A percentile compares a stretch with the other conserved stretches of the same genome.
Conservation (phyloP, 2,113 vertebrate species). For the Seriola dumerili region DNA sequence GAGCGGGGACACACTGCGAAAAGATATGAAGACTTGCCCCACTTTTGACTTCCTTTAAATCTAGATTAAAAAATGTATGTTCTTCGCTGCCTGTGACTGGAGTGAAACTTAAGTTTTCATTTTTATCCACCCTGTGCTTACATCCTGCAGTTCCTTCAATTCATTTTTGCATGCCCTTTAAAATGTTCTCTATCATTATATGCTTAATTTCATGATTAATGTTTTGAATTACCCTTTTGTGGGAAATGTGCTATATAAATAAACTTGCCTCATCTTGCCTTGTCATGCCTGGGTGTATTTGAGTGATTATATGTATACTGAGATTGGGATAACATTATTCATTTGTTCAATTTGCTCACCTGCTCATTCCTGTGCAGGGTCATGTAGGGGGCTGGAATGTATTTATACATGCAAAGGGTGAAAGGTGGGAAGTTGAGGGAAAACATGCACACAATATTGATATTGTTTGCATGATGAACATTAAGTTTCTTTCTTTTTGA, state of each 20-base stretch:
- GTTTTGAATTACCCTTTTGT: not conserved
- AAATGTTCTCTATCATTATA: not conserved
- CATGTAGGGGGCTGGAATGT: not conserved
- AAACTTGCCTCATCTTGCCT: constrained; percentile 25
- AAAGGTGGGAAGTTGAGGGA: not conserved
- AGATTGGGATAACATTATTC: constrained; percentile 8
- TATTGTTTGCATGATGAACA: not conserved
- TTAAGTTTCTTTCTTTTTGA: not conserved
- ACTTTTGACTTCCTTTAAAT: not conserved
- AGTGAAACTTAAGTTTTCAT: not conserved
- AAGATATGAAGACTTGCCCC: not conserved
- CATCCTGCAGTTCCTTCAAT: not conserved
- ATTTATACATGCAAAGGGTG: not conserved
- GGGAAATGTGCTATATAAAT: not conserved
- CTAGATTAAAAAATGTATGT: not conserved
- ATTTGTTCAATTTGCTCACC: constrained; percentile 24
- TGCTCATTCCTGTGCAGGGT: constrained; percentile 20
- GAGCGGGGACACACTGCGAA: not conserved
- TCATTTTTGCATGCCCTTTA: not conserved
- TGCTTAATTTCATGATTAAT: not conserved
- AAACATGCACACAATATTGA: not conserved
- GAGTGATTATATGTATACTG: not conserved
- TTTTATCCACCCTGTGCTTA: not conserved
- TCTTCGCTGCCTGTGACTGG: not conserved
- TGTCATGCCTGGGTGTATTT: not conserved